Percentiles rank a stretch among this genome's conserved stretches.
Evolutionary conservation across 2,888 invertebrate species (phyloP).

Genomic region (Pollenia amentaria): DNA sequence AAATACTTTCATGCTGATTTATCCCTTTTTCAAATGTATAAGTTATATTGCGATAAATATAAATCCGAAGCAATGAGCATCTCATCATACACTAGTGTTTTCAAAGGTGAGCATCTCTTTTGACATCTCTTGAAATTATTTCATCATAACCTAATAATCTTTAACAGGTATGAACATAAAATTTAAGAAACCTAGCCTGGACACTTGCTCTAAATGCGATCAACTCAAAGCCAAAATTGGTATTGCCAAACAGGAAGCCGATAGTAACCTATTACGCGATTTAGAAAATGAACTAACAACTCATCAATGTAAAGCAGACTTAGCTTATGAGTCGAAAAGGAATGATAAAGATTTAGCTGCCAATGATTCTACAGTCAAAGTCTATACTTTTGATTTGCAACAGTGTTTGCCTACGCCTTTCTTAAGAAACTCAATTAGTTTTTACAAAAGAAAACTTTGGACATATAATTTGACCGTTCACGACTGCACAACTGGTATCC

Average conservation of each 20-base stretch:
- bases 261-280: constrained; percentile 23
- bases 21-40: constrained; percentile 64
- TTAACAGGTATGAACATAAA: constrained; percentile 67
- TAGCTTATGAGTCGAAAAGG: constrained; percentile 62
- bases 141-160: constrained; percentile 43
- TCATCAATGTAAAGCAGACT: constrained; percentile 67
- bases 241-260: constrained; percentile 59
- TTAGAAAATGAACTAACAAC: constrained; percentile 55
- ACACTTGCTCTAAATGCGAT: constrained; percentile 65
- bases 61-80: constrained; percentile 56
- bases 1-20: constrained; percentile 65
- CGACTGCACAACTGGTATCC: constrained; percentile 63
- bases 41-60: constrained; percentile 69
- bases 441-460: constrained; percentile 64
- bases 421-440: constrained; percentile 61
- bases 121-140: constrained; percentile 47
- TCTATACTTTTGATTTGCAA: constrained; percentile 70
- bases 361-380: constrained; percentile 56
- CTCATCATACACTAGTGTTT: constrained; percentile 41
- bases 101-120: constrained; percentile 42
- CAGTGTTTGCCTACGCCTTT: constrained; percentile 52
- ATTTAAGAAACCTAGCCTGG: constrained; percentile 68
- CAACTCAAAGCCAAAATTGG: constrained; percentile 67
- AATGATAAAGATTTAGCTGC: constrained; percentile 62
- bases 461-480: constrained; percentile 73